These are phyloP conservation scores for Myotis findleyi DNA, from an alignment of 2,797 vertebrate species.

Conservation along the genomic window DNA sequence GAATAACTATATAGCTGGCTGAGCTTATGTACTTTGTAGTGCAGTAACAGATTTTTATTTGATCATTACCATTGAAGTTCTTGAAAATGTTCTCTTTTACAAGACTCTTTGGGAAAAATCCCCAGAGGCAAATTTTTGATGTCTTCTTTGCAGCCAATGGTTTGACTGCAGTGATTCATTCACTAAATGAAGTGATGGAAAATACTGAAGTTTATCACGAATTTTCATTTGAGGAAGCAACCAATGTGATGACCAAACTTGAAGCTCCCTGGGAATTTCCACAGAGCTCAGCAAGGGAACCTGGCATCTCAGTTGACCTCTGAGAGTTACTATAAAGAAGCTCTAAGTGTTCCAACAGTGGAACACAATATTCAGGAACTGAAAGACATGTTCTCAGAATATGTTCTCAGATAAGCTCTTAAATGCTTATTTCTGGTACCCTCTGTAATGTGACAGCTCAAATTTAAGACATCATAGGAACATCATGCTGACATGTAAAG, in stretches of 20 bases:
- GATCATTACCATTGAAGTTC: slow-evolving; percentile 92
- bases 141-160: not conserved
- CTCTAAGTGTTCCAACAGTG: slow-evolving; percentile 92
- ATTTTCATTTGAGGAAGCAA: slow-evolving; percentile 11
- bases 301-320: slow-evolving; percentile 88
- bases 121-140: slow-evolving; percentile 87
- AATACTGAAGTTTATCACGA: not conserved
- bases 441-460: slow-evolving; percentile 93
- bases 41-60: slow-evolving; percentile 95
- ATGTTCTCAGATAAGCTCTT: slow-evolving; percentile 92
- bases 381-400: slow-evolving; percentile 93
- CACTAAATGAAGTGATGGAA: not conserved
- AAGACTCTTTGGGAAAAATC: slow-evolving; percentile 93
- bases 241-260: slow-evolving; percentile 91
- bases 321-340: slow-evolving; percentile 94
- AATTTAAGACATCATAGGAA: slow-evolving; percentile 93
- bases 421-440: slow-evolving; percentile 94
- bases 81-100: slow-evolving; percentile 94
- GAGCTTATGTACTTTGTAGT: slow-evolving; percentile 93
- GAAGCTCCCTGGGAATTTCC: slow-evolving; percentile 92
- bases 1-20: slow-evolving; percentile 89
- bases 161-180: not conserved
- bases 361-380: slow-evolving; percentile 92
- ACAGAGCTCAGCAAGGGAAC: slow-evolving; percentile 88
- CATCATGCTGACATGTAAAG: slow-evolving; percentile 92